phyloP scores from a whole-genome alignment of 2,888 invertebrate species.

The Phortica okadai region DNA sequence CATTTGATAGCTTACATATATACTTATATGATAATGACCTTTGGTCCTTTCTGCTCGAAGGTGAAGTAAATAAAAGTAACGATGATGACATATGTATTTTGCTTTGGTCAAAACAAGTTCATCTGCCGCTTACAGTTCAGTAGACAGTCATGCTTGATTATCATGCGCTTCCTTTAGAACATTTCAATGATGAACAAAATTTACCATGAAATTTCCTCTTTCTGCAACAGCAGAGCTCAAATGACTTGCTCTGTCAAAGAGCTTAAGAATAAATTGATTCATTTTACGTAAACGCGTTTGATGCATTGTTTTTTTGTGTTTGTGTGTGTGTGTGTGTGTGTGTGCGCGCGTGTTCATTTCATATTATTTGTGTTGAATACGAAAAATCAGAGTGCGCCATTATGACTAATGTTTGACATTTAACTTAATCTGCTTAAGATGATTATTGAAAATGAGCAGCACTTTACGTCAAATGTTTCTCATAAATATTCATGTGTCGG shows the following conservation, averaged over 20 bases:
- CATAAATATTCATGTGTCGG: slow-evolving; percentile 65
- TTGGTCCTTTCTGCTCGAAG: too few species aligned
- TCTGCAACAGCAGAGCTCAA: neutral
- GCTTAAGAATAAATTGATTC: neutral
- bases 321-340: neutral
- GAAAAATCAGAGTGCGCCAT: slow-evolving; percentile 61
- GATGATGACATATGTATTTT: too few species aligned
- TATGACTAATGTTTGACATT: slow-evolving; percentile 69
- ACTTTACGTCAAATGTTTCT: slow-evolving; percentile 69
- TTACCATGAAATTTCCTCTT: neutral
- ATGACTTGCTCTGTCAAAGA: neutral
- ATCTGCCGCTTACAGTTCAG: too few species aligned
- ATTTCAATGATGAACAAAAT: too few species aligned
- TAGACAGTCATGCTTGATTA: too few species aligned
- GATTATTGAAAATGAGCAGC: slow-evolving; percentile 69
- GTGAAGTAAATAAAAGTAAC: too few species aligned
- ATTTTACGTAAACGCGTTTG: neutral
- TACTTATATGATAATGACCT: too few species aligned
- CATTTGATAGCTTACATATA: too few species aligned
- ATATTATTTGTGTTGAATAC: slow-evolving; percentile 2
- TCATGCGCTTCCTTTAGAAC: too few species aligned
- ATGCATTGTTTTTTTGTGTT: slow-evolving; percentile 4
- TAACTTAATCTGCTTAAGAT: slow-evolving; percentile 70
- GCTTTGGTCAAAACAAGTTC: too few species aligned
- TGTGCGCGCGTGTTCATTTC: neutral